Conservation (phyloP, 2,113 vertebrate genomes). For the Chaetura pelagica region DNA sequence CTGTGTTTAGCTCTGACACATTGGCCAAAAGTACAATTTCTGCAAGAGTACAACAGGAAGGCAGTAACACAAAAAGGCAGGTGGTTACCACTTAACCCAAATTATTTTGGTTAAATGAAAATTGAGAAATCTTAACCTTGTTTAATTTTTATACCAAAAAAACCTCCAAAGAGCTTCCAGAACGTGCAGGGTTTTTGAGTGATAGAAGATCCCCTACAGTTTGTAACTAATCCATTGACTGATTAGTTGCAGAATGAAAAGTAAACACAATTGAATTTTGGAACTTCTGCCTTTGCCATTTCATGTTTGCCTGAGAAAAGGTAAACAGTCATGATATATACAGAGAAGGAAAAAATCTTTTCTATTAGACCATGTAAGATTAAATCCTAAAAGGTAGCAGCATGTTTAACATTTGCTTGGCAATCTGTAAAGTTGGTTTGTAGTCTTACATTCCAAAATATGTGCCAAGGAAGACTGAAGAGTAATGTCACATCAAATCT, state of each 20-base stretch:
- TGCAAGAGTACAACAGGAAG: background rate
- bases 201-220: background rate
- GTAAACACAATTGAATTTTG: conserved; percentile 52
- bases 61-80: background rate
- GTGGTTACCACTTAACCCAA: background rate
- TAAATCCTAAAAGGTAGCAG: background rate
- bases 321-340: conserved; percentile 51
- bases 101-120: background rate
- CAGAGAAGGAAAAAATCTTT: conserved; percentile 1
- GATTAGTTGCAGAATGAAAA: conserved; percentile 43
- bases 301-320: conserved; percentile 68
- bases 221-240: conserved; percentile 32
- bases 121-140: background rate
- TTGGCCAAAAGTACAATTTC: background rate
- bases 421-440: background rate
- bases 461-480: background rate
- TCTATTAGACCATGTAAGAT: background rate
- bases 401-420: background rate
- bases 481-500: background rate
- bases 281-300: conserved; percentile 6
- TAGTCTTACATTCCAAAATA: background rate
- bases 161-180: background rate
- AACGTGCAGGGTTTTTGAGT: conserved; percentile 8
- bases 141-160: conserved; percentile 12
- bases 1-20: background rate